Evolutionary conservation across 2,797 vertebrate species (phyloP).

Genomic region (Periparus ater): DNA sequence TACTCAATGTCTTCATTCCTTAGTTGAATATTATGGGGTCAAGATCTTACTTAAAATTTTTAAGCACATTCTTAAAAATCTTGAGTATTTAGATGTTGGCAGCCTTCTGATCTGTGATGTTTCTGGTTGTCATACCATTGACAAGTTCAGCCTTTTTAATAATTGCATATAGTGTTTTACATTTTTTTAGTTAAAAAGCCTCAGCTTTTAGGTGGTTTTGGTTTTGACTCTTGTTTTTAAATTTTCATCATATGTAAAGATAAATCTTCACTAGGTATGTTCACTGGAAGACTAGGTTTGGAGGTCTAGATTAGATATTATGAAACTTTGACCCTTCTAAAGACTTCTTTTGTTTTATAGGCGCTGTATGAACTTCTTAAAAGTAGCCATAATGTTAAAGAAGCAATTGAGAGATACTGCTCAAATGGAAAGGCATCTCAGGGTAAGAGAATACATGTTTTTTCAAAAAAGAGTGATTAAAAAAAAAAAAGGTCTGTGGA

Average conservation of each 20-base stretch:
- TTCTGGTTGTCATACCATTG: background rate
- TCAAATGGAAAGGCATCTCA: slow-evolving; percentile 85
- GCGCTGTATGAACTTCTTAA: slow-evolving; percentile 92
- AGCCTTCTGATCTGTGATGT: background rate
- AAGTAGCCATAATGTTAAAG: slow-evolving; percentile 88
- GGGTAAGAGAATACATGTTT: slow-evolving; percentile 76
- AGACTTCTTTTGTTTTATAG: slow-evolving; percentile 66
- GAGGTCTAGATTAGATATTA: background rate
- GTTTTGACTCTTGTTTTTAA: background rate
- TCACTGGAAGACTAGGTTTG: background rate
- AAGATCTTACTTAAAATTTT: background rate
- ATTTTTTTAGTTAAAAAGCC: background rate
- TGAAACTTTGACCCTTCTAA: background rate
- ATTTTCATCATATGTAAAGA: background rate
- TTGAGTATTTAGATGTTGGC: background rate
- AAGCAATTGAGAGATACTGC: slow-evolving; percentile 89
- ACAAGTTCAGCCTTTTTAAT: background rate
- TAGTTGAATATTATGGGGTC: background rate
- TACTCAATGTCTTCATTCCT: background rate
- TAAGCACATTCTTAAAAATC: background rate
- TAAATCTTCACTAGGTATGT: background rate
- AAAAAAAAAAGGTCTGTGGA: background rate
- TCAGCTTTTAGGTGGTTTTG: background rate
- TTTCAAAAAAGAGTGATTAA: background rate
- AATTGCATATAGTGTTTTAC: background rate